Percentiles rank a stretch among this genome's conserved stretches.
These are phyloP conservation scores for Epizoanthus ramosus DNA, from an alignment of 92 coral and sea anemone species.

Conservation along the genomic window DNA sequence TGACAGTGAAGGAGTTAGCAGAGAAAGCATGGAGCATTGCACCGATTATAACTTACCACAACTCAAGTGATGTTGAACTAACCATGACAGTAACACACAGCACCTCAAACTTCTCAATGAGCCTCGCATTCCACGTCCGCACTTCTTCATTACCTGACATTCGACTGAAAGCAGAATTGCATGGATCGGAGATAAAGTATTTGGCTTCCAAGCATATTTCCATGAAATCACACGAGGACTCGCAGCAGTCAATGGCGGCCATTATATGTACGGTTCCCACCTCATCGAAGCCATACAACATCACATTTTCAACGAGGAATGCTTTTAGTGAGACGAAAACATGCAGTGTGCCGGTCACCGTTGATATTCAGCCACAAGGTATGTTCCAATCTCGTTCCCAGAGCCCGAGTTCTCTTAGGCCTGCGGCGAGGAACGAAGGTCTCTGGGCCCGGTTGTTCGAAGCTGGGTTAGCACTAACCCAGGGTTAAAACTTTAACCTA, in stretches of 20 bases:
- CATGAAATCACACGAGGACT: not conserved
- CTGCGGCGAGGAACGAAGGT: no score
- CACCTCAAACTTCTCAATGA: slow-evolving; percentile 1
- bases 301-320: slow-evolving; percentile 6
- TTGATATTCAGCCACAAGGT: not conserved
- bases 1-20: no score
- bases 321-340: not conserved
- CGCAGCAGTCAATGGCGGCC: not conserved
- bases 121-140: not conserved
- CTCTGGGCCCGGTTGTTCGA: no score
- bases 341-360: not conserved
- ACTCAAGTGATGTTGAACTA: not conserved
- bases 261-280: slow-evolving; percentile 11
- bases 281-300: slow-evolving; percentile 13
- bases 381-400: no score
- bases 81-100: slow-evolving; percentile 1
- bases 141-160: not conserved
- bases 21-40: not conserved
- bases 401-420: no score
- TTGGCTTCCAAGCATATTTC: not conserved
- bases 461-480: no score
- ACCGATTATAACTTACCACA: not conserved
- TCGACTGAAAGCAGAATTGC: slow-evolving; percentile 1
- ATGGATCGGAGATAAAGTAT: slow-evolving; percentile 4
- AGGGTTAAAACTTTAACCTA: no score